Base-by-base conservation (phyloP, 2,797 vertebrate genomes). In the Alectoris magna region DNA sequence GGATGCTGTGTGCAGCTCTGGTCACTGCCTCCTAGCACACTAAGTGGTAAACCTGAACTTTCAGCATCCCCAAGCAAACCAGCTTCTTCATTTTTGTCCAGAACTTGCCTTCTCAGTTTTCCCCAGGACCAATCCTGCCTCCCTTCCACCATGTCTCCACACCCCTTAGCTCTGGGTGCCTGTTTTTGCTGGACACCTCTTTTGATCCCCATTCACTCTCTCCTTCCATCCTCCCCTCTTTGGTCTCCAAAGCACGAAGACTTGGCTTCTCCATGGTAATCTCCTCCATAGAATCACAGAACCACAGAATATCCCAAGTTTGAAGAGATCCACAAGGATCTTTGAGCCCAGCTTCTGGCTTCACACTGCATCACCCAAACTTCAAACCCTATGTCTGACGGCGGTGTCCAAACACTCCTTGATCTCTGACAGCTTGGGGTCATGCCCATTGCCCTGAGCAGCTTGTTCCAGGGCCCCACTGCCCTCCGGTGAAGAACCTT, bases 121-220 rank as follows among this genome's bases (percentile, higher is more conserved):
- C 7, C 21, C 36, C 11, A 53, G 43, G 44, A 74, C 23, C 58
- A 21, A 58, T 66, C 23, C 17, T 41, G 19, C 3, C 6, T 39
- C 18, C 24, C 7, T 7, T 31, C 44, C 36, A 39, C 46, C 14
- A 36, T 17, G 23, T 22, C 39, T 66, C 23, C 24, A 17, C 21
- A 46, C 1, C 43, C 12, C 7, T 48, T 46, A 44, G 31, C 0
- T 0, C 2, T 66, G 15, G 18, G 38, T 41, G 27, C 26, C n/a
- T 82, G 79, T 66, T 80, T 29, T 44, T n/a, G 29, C 53, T 53
- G 27, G 19, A 43, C 38, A 24, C 34, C n/a, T 86, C 84, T 71
- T 79, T 22, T 51, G 43, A 24, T 46, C 83, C 9, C 10, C 9
- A 29, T 63, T 68, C 14, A 38, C 24, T 41, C 9, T 51, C 13